Percentiles rank a stretch among this genome's conserved stretches.
Conservation (phyloP, 2,113 vertebrate genomes). For the Rostratula benghalensis region DNA sequence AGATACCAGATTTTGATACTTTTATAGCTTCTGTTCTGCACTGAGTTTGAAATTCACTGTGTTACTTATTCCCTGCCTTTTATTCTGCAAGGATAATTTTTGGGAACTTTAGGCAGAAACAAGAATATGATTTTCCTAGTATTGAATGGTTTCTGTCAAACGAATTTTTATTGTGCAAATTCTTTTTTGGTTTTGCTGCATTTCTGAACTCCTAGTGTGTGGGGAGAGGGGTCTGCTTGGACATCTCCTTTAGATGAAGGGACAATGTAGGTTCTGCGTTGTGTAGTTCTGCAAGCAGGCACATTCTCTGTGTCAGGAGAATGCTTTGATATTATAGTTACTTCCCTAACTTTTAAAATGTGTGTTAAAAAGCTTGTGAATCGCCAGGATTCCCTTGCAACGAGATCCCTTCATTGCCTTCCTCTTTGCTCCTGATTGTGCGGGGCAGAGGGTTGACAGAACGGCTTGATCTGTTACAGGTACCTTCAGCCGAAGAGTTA, state of each 20-base stretch:
- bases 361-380: background rate
- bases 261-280: background rate
- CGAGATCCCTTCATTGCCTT: background rate
- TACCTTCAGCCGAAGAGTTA: background rate
- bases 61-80: background rate
- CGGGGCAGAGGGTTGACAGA: rapidly evolving
- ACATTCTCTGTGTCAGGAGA: background rate
- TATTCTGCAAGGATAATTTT: background rate
- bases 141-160: background rate
- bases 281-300: background rate
- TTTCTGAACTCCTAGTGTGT: background rate
- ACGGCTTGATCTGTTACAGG: background rate
- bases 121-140: background rate
- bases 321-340: background rate
- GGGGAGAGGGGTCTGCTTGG: background rate
- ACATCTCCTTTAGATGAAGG: background rate
- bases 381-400: background rate
- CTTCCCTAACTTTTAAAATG: background rate
- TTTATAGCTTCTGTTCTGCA: background rate
- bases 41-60: background rate
- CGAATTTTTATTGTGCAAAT: background rate
- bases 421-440: rapidly evolving
- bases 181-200: background rate
- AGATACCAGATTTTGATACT: background rate
- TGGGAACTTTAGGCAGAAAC: background rate